Base-by-base conservation (phyloP, 2,113 vertebrate genomes). In the Monopterus albus region DNA sequence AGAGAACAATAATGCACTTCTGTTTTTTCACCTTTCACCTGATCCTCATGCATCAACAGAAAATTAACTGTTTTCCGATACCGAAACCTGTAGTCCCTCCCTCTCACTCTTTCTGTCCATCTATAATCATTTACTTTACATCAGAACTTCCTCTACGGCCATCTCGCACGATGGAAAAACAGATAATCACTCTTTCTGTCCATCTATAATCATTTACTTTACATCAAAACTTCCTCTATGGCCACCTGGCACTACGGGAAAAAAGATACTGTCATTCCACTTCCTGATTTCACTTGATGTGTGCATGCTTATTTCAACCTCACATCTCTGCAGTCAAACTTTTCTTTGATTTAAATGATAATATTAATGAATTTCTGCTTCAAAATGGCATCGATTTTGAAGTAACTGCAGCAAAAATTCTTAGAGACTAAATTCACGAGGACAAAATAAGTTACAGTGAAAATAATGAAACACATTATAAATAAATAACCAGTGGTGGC, bases 231-330 rank as follows among this genome's bases (percentile, higher is more conserved):
- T 87, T 91, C 89, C 85, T 75, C 72, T 64, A 61, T 0, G 2
- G 10, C 39, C 7, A 17, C 29, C 38, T 51, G 50, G 7, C 5
- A 20, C 38, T 62, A 53, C 76, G 60, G 68, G 57, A 72, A 51
- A 20, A 73, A 36, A 56, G 14, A 42, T 21, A 45, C 26, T 39
- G 58, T 40, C 0, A 3, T 36, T 53, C 14, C 25, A 83, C 78
- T 89, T 88, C 87, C 86, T 85, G 55, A 71, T 91, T 86, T 72
- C 15, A 1, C 42, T 39, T 43, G 31, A 20, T 31, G 10, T 33
- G 12, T 47, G 9, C 42, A 35, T 38, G 26, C 58, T 25, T 10
- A 9, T 17, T 12, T 11, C 5, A 35, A 59, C 52, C 43, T 57
- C 5, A 17, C 25, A 20, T 17, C 10, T 10, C 26, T 21, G 26